These are phyloP conservation scores for Rhyzopertha dominica DNA, from an alignment of 1,140 invertebrate species.

Conservation along the genomic window DNA sequence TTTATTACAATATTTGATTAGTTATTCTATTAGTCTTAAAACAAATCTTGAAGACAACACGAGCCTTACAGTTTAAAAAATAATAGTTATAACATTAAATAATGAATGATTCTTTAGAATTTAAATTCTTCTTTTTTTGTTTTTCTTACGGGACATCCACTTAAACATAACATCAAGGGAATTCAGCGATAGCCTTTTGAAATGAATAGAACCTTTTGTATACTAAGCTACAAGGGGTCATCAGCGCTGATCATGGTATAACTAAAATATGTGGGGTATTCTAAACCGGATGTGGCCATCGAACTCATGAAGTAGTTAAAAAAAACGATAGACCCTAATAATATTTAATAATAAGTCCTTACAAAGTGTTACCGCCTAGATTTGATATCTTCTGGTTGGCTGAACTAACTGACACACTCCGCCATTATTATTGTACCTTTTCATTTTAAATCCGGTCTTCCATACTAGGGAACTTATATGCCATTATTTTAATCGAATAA, in stretches of 20 bases:
- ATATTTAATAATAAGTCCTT: constrained; percentile 94
- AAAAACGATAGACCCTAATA: constrained; percentile 81
- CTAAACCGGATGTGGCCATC: constrained; percentile 71
- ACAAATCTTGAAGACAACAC: too few relatives aligned
- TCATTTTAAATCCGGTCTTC: too few relatives aligned
- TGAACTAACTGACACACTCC: too few relatives aligned
- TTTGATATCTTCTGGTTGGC: too few relatives aligned
- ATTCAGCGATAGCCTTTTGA: constrained; percentile 63
- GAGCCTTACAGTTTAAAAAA: too few relatives aligned
- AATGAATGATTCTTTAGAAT: neutral
- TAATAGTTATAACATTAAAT: too few relatives aligned
- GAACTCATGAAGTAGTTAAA: constrained; percentile 81
- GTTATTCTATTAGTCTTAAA: too few relatives aligned
- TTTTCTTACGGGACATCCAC: constrained; percentile 80
- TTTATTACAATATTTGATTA: too few relatives aligned
- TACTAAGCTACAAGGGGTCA: constrained; percentile 78
- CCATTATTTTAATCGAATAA: too few relatives aligned
- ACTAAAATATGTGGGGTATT: constrained; percentile 77
- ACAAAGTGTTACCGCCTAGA: constrained; percentile 77
- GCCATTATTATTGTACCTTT: too few relatives aligned
- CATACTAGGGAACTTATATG: too few relatives aligned
- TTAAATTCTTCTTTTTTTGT: constrained; percentile 14
- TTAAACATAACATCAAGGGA: constrained; percentile 74
- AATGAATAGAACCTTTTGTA: constrained; percentile 81
- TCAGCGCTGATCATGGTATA: constrained; percentile 97